phyloP scores from a whole-genome alignment of 2,888 invertebrate genomes.

The Apotomis betuletana region DNA sequence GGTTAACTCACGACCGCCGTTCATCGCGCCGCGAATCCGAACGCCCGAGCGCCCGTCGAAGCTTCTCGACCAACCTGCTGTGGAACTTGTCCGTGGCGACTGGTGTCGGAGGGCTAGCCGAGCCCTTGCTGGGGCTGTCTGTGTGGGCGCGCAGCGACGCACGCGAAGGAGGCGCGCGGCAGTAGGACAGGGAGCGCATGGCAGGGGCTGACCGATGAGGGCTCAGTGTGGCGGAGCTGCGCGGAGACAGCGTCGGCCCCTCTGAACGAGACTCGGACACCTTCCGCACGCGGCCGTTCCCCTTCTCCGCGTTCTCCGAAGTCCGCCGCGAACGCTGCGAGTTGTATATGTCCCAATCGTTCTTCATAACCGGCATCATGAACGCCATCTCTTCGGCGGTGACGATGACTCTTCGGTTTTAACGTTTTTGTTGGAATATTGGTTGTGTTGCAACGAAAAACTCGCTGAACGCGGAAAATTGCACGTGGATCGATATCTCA shows the following conservation, averaged over 20 bases:
- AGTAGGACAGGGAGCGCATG: constrained; percentile 84
- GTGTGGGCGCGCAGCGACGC: constrained; percentile 83
- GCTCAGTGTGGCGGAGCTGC: constrained; percentile 80
- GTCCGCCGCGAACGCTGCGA: constrained; percentile 89
- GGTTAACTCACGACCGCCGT: constrained; percentile 82
- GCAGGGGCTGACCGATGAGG: constrained; percentile 88
- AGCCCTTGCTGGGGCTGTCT: constrained; percentile 87
- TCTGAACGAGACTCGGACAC: constrained; percentile 90
- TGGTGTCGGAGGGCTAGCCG: constrained; percentile 85
- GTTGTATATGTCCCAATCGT: constrained; percentile 96
- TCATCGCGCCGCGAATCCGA: constrained; percentile 77
- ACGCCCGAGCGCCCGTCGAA: constrained; percentile 88
- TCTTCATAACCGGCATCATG: constrained; percentile 97
- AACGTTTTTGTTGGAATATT: constrained; percentile 73
- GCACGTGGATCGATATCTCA: constrained; percentile 61
- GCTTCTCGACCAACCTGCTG: constrained; percentile 90
- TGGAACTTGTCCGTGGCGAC: constrained; percentile 88
- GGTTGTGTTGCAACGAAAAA: constrained; percentile 49
- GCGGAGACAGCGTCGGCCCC: constrained; percentile 87
- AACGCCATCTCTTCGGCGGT: constrained; percentile 90
- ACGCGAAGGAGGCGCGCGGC: constrained; percentile 81
- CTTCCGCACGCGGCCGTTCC: constrained; percentile 84
- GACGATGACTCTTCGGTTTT: constrained; percentile 71
- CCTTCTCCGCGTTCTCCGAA: constrained; percentile 86
- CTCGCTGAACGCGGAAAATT: constrained; percentile 39